Evolutionary conservation across 2,113 vertebrate genomes (phyloP), one percentile per base, ranked within the genome.

Genomic region (Nothocercus julius): DNA sequence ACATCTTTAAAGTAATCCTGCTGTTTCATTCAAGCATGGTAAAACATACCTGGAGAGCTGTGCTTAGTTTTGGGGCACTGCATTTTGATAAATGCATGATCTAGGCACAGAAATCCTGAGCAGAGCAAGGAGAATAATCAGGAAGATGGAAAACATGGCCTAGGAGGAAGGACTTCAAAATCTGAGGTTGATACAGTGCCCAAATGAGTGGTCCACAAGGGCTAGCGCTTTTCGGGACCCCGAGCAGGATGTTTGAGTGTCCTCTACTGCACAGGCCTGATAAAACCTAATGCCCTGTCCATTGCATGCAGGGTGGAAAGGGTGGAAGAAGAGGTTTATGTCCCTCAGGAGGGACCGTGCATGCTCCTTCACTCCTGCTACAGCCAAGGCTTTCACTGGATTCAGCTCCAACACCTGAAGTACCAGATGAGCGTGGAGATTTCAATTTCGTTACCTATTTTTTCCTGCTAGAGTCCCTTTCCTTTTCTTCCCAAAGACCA

Each of bases 401-500:
- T 77, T 94, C 36, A 16, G 8, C 56, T 79, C 44, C 89, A 77
- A 76, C 25, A 53, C 32, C 62, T 74, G 63, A 90, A 61, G 20
- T 32, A 27, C 28, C 59, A 42, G n/a, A 36, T n/a, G n/a, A 90
- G 9, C 66, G 45, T 82, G 67, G 67, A 76, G 63, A 67, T 89
- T 91, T 92, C 45, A 80, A 67, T 87, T 87, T 92, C 45, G 0
- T 1, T 30, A 51, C 36, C n/a, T 58, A 67, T 53, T 45, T 73
- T 84, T 90, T 5, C 20, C 61, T 81, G 34, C n/a, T 76, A 80
- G 40, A 47, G 38, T 84, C 84, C 21, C 13, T 34, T 77, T 84
- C 40, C 28, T 91, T 88, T 92, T 79, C 63, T 94, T 89, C 77
- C 63, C 49, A 53, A 94, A 91, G 42, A 67, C 58, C 54, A 54